These are phyloP conservation scores for Cuniculus paca DNA, from an alignment of 2,797 vertebrate species.

Conservation along the genomic window DNA sequence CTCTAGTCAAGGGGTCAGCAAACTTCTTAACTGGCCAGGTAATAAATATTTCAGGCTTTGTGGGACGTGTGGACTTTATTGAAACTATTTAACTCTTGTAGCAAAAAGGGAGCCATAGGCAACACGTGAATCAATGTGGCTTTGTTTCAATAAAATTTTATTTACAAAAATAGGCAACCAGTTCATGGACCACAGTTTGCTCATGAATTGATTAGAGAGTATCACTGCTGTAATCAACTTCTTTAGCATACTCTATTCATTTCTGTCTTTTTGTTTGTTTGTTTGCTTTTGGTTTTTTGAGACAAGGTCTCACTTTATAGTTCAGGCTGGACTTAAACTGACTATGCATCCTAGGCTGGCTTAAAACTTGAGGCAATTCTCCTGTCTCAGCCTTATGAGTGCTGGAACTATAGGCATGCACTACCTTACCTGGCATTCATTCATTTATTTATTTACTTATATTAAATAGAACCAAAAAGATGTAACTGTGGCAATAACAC, in stretches of 20 bases:
- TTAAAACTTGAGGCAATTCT: neutral
- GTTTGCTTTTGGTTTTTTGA: neutral
- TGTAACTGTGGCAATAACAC: neutral
- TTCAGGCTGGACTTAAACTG: neutral
- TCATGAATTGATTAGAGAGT: neutral
- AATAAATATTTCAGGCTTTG: constrained; percentile 9
- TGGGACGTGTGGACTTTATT: neutral
- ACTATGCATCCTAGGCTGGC: neutral
- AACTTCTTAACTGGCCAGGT: neutral
- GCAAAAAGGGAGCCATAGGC: neutral
- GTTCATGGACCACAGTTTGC: neutral
- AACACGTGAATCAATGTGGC: neutral
- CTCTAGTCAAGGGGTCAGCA: neutral
- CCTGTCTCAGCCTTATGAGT: neutral
- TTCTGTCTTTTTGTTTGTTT: neutral
- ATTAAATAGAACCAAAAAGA: neutral
- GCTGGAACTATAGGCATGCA: neutral
- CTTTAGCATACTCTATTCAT: neutral
- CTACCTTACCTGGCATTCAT: neutral
- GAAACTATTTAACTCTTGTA: neutral
- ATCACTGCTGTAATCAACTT: neutral
- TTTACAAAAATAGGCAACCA: neutral
- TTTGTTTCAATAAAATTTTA: constrained; percentile 15
- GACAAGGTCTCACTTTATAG: neutral
- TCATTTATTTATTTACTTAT: neutral